Base-by-base conservation (phyloP, 2,797 vertebrate genomes). In the Halcyon leucocephala region DNA sequence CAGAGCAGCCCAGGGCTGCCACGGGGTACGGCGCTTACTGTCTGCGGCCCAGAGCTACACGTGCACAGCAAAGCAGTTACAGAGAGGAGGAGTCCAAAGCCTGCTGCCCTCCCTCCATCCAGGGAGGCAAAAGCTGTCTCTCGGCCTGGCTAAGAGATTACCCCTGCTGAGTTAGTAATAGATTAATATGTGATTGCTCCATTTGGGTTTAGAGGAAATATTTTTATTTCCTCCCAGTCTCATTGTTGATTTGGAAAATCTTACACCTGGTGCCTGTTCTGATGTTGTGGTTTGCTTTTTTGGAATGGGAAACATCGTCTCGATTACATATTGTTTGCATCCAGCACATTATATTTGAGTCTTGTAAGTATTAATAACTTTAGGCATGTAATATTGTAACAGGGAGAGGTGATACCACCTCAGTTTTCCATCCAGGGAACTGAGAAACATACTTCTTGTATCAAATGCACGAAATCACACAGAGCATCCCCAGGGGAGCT, bases 401-500 rank as follows among this genome's bases (percentile, higher is more conserved):
- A 0, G 67, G 81, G 60, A 73, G n/a, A 62, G 71, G 51, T 52
- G 39, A 57, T 79, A 24, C 15, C 28, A n/a, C n/a, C 0, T 2
- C n/a, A 7, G 1, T 80, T 85, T 71, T 18, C 60, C n/a, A 0
- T 24, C 2, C 1, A 0, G 4, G 19, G 37, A 62, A 25, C 6
- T 35, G 39, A 52, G 26, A 20, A 57, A 11, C 5, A 1, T 16
- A 5, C 15, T 44, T 65, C 7, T 69, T 57, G 9, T 35, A 9
- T 55, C n/a, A 41, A 57, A 48, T 37, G 25, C 31, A 39, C 3
- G 17, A 29, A 67, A 48, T 64, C 22, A 8, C 25, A 5, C 5
- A 3, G 46, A 33, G 19, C 35, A 24, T 76, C 22, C 16, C 6
- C 6, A 7, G 13, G 28, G 24, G 28, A 67, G 19, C 58, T 76